These are phyloP conservation scores for Drosophila ananassae DNA, from an alignment of 1,140 invertebrate species.

Conservation along the genomic window DNA sequence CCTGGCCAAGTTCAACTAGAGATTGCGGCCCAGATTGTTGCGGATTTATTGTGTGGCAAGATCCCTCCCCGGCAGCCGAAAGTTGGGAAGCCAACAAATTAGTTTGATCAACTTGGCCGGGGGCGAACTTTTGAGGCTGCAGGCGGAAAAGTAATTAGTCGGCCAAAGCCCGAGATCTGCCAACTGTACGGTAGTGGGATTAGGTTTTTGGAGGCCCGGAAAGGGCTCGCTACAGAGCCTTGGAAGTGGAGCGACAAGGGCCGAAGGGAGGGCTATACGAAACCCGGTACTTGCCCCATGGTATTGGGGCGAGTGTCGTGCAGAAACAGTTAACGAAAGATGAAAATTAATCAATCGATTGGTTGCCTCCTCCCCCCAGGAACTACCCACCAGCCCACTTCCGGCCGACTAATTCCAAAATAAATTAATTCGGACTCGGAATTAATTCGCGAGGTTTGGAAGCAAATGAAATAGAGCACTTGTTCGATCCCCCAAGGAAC, in stretches of 20 bases:
- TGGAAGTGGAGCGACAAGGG: not conserved
- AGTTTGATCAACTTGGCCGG: conserved; percentile 34
- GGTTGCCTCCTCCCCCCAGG: too few species aligned
- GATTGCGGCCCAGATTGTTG: conserved; percentile 41
- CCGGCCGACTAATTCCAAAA: conserved; percentile 32
- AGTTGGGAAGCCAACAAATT: conserved; percentile 32
- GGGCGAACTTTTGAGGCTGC: conserved; percentile 27
- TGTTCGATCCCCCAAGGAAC: conserved; percentile 32
- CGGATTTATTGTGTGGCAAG: conserved; percentile 13
- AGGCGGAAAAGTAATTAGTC: conserved; percentile 32
- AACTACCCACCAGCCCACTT: not conserved
- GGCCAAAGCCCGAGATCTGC: not conserved
- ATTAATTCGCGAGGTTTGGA: conserved; percentile 17
- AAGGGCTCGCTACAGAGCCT: not conserved
- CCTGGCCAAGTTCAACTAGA: conserved; percentile 49
- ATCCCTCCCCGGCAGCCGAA: not conserved
- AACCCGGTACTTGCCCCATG: too few species aligned
- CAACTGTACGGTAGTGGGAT: too few species aligned
- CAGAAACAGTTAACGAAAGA: too few species aligned
- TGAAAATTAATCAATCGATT: too few species aligned
- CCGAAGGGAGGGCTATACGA: too few species aligned
- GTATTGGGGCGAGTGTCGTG: too few species aligned
- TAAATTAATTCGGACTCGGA: conserved; percentile 18
- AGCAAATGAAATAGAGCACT: conserved; percentile 14
- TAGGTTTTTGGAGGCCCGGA: not conserved